Base-by-base conservation (phyloP, 2,888 invertebrate species). In the Ptycholaimellus sp. region DNA sequence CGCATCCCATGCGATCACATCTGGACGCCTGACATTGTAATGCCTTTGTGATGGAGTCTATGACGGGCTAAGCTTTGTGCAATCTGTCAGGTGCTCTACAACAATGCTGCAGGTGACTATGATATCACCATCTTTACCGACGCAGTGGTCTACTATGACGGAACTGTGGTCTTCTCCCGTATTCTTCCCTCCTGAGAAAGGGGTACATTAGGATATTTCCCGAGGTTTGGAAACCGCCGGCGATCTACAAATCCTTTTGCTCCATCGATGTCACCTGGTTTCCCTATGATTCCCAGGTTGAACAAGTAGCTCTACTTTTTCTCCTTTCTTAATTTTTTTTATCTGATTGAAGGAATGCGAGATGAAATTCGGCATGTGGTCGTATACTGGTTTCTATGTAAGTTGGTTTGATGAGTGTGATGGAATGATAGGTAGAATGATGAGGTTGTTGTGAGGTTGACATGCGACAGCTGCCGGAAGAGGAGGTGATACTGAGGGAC, bases 1-100 rank as follows among this genome's bases (percentile, higher is more conserved):
- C 83, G 85, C 61, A 83, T 85, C 41, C 83, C 85, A 37, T 82
- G 82, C 29, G 83, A 85, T 62, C 80, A 83, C 66, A 85, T 85
- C 58, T 85, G 85, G 85, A 70, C 82, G 49, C 83, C 83, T 25
- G 85, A 85, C 64, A 81, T 85, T n/a, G n/a, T n/a, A n/a, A n/a
- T n/a, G n/a, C n/a, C n/a, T n/a, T n/a, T n/a, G n/a, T n/a, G n/a
- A n/a, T n/a, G n/a, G n/a, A n/a, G n/a, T n/a, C n/a, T n/a, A n/a
- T n/a, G n/a, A n/a, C n/a, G n/a, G n/a, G n/a, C n/a, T n/a, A n/a
- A n/a, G n/a, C n/a, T n/a, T n/a, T n/a, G n/a, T n/a, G n/a, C n/a
- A n/a, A n/a, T n/a, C n/a, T n/a, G n/a, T n/a, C n/a, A n/a, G 59
- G 83, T 85, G 33, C 71, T 85, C 40, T 83, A 83, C 64, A 83